Conservation (phyloP, 1,140 invertebrate species). For the Trichonephila clavata region DNA sequence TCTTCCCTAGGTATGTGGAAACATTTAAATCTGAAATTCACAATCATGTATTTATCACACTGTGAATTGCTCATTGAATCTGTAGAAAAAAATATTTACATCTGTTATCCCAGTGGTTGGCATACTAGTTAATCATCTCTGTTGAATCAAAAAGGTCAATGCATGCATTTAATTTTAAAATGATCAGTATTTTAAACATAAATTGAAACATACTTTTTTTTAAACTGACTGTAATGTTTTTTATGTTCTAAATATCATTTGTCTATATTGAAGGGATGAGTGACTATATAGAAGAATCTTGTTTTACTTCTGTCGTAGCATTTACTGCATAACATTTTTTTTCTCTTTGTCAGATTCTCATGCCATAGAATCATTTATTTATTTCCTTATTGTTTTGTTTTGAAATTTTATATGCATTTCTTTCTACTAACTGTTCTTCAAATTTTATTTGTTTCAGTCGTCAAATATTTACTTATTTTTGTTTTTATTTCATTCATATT, state of each 20-base stretch:
- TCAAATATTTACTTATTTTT: not conserved
- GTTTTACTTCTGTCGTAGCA: not conserved
- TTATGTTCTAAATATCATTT: not conserved
- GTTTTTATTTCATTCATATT: not conserved
- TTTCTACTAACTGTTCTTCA: not conserved
- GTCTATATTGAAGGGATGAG: not conserved
- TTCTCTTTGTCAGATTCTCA: not conserved
- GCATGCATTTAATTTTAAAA: slow-evolving; percentile 24
- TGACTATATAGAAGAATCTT: slow-evolving; percentile 6
- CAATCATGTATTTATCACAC: slow-evolving; percentile 42
- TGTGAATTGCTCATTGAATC: slow-evolving; percentile 53
- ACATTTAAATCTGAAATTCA: slow-evolving; percentile 15
- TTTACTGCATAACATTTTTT: not conserved
- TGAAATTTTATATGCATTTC: not conserved
- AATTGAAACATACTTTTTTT: not conserved
- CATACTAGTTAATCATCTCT: slow-evolving; percentile 27
- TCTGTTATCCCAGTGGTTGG: not conserved
- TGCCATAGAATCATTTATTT: slow-evolving; percentile 21
- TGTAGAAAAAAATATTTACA: not conserved
- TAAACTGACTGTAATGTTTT: not conserved
- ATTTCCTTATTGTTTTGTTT: not conserved
- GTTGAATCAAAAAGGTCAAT: not conserved
- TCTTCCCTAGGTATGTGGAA: slow-evolving; percentile 62
- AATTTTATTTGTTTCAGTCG: not conserved
- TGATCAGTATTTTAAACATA: slow-evolving; percentile 25